Conservation (phyloP, 1,140 invertebrate genomes). For the Argopecten irradians region DNA sequence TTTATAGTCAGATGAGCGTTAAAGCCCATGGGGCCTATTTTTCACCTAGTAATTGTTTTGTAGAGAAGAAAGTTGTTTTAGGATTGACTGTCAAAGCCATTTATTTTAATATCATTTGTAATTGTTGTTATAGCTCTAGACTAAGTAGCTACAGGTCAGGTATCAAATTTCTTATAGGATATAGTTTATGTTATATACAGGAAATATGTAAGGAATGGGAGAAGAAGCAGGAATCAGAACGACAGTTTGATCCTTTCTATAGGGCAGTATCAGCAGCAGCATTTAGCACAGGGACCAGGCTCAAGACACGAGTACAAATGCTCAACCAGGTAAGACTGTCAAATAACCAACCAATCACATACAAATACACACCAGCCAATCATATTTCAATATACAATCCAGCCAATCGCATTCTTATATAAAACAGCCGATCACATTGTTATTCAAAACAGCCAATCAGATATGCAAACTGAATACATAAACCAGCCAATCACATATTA, state of each 20-base stretch:
- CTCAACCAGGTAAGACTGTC: conserved; percentile 69
- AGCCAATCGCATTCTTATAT: neutral
- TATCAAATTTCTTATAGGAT: no score
- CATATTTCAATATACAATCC: neutral
- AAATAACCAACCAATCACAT: neutral
- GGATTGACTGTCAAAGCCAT: no score
- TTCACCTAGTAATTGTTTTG: neutral
- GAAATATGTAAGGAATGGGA: conserved; percentile 74
- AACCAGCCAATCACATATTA: no score
- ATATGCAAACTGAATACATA: no score
- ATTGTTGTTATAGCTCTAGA: no score
- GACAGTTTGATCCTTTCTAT: conserved; percentile 72
- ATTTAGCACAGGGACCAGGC: conserved; percentile 71
- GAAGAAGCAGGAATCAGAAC: conserved; percentile 66
- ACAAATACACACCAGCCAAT: conserved; percentile 5
- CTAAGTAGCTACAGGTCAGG: no score
- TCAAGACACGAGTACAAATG: conserved; percentile 71
- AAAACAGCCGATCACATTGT: neutral
- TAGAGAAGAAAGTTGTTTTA: no score
- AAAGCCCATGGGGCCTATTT: no score
- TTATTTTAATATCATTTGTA: no score
- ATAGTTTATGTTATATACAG: conserved; percentile 55
- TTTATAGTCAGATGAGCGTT: no score
- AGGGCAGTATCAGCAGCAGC: conserved; percentile 72
- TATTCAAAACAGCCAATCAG: neutral